Percentiles rank a stretch among this genome's conserved stretches.
Evolutionary conservation across 2,888 invertebrate genomes (phyloP).

Genomic region (Nomada lathburiana): DNA sequence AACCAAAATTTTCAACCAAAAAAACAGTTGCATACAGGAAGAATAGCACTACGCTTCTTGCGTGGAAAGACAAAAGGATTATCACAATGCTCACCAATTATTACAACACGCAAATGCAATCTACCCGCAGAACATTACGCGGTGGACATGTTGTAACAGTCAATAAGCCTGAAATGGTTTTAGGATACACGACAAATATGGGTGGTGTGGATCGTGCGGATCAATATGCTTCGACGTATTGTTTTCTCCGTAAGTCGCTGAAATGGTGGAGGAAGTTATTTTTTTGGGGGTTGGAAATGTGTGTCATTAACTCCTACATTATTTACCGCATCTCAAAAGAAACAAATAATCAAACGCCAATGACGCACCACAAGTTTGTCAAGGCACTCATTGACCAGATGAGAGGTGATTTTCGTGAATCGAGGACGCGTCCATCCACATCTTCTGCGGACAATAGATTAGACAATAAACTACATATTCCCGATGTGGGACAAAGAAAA

Average conservation of each 20-base stretch:
- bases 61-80: too few relatives aligned
- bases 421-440: slow-evolving; percentile 14
- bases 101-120: too few relatives aligned
- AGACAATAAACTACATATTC: slow-evolving; percentile 20
- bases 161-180: too few relatives aligned
- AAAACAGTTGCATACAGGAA: too few relatives aligned
- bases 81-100: too few relatives aligned
- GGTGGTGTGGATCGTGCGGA: too few relatives aligned
- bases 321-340: slow-evolving; percentile 50
- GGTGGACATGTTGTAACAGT: too few relatives aligned
- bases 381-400: slow-evolving; percentile 59
- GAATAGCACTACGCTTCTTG: too few relatives aligned
- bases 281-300: slow-evolving; percentile 70
- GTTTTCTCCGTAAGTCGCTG: background rate
- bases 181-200: too few relatives aligned
- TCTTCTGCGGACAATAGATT: background rate
- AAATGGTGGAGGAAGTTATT: slow-evolving; percentile 73
- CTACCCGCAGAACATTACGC: too few relatives aligned
- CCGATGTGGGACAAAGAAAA: slow-evolving; percentile 42
- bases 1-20: too few relatives aligned
- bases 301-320: slow-evolving; percentile 63
- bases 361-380: slow-evolving; percentile 61
- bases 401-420: slow-evolving; percentile 49
- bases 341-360: slow-evolving; percentile 55
- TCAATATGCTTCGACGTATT: background rate